These are phyloP conservation scores for Eueides isabella DNA, from an alignment of 1,140 invertebrate species.

Conservation along the genomic window DNA sequence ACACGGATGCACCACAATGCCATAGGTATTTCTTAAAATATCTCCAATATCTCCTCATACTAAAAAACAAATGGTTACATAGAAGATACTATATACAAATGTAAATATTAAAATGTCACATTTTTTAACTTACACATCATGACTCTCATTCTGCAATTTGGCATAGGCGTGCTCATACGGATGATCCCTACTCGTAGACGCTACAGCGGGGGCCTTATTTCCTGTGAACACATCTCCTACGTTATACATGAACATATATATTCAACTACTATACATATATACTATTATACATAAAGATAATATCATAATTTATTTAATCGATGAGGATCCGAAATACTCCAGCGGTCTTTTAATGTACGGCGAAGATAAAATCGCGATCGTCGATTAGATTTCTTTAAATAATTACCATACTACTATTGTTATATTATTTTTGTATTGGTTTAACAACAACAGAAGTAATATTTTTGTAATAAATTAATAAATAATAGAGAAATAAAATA, in stretches of 20 bases:
- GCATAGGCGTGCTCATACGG: constrained; percentile 80
- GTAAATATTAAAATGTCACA: neutral
- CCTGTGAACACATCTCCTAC: constrained; percentile 41
- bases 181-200: constrained; percentile 73
- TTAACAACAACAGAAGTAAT: neutral
- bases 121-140: constrained; percentile 64
- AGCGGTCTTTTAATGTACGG: constrained; percentile 53
- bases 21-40: too few species aligned
- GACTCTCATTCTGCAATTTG: constrained; percentile 72
- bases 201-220: constrained; percentile 55
- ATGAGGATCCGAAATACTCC: neutral
- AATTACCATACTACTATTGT: neutral
- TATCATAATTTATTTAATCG: neutral
- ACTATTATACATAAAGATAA: neutral
- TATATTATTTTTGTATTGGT: neutral
- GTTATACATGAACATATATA: neutral
- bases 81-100: too few species aligned
- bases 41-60: too few species aligned
- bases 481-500: neutral
- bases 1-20: too few species aligned
- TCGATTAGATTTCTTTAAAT: constrained; percentile 42
- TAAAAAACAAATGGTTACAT: too few species aligned
- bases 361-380: constrained; percentile 38
- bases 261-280: neutral
- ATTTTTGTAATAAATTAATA: neutral